phyloP scores from a whole-genome alignment of 2,113 vertebrate genomes.

The Empidonax alnorum region DNA sequence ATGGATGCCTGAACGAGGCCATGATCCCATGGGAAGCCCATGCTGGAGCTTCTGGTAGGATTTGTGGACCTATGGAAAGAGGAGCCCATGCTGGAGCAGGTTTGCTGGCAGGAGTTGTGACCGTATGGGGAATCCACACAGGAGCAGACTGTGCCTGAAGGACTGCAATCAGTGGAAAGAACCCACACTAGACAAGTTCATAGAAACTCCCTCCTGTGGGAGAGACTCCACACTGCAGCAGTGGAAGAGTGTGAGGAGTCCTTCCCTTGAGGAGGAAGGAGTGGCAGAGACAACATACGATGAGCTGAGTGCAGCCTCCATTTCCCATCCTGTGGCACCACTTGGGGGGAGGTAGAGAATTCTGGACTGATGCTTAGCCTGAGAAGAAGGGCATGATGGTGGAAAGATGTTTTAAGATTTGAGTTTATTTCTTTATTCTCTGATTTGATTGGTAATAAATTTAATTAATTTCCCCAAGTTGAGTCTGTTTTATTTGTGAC shows the following conservation, averaged over 20 bases:
- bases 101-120: background rate
- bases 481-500: background rate
- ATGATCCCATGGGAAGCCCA: background rate
- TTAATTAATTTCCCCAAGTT: background rate
- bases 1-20: background rate
- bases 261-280: background rate
- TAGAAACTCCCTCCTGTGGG: background rate
- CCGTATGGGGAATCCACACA: no score
- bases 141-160: background rate
- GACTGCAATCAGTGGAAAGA: background rate
- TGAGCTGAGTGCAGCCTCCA: background rate
- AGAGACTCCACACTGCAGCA: background rate
- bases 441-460: background rate
- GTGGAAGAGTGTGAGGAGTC: background rate
- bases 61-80: background rate
- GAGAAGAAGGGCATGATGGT: background rate
- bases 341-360: background rate
- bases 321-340: rapidly evolving
- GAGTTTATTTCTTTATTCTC: background rate
- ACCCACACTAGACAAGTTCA: background rate
- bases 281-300: background rate
- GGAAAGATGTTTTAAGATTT: background rate
- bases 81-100: background rate
- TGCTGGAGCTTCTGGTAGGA: background rate
- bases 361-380: background rate